A percentile compares a stretch with the other conserved stretches of the same genome.
Conservation (phyloP, 2,888 invertebrate genomes). For the Drosophila borborema region DNA sequence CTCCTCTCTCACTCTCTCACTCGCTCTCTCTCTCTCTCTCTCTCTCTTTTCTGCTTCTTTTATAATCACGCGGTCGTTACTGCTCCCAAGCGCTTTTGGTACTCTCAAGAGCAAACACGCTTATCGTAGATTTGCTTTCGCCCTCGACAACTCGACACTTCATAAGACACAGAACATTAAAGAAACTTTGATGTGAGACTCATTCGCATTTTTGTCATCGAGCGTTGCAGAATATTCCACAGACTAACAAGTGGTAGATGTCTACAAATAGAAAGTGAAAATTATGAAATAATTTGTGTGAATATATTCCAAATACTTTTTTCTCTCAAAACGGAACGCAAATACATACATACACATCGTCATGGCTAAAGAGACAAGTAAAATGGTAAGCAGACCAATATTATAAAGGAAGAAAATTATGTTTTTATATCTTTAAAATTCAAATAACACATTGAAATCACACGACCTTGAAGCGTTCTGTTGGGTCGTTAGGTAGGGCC, state of each 20-base stretch:
- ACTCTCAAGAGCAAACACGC: conserved; percentile 48
- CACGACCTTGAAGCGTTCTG: conserved; percentile 36
- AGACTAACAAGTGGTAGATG: conserved; percentile 23
- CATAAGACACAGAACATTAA: conserved; percentile 49
- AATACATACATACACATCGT: conserved; percentile 17
- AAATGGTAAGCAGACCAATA: conserved; percentile 62
- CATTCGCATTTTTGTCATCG: conserved; percentile 68
- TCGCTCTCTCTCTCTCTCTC: not conserved
- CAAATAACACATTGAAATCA: conserved; percentile 1
- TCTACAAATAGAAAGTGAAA: conserved; percentile 50
- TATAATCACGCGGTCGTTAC: not conserved
- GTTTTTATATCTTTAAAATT: not conserved
- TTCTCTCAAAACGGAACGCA: not conserved
- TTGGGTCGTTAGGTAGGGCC: not conserved
- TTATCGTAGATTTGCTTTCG: conserved; percentile 72
- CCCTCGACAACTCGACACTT: conserved; percentile 51
- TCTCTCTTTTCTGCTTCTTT: not conserved
- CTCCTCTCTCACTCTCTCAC: conserved; percentile 5
- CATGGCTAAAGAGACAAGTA: conserved; percentile 73
- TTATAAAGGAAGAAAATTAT: conserved; percentile 14
- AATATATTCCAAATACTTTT: conserved; percentile 29
- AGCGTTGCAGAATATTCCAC: conserved; percentile 49
- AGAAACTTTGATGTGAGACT: conserved; percentile 50
- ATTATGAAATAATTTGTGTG: conserved; percentile 64
- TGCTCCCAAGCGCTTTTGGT: conserved; percentile 6